Percentiles rank a stretch among this genome's conserved stretches.
phyloP scores from a whole-genome alignment of 2,797 vertebrate species.

The Euthynnus affinis region DNA sequence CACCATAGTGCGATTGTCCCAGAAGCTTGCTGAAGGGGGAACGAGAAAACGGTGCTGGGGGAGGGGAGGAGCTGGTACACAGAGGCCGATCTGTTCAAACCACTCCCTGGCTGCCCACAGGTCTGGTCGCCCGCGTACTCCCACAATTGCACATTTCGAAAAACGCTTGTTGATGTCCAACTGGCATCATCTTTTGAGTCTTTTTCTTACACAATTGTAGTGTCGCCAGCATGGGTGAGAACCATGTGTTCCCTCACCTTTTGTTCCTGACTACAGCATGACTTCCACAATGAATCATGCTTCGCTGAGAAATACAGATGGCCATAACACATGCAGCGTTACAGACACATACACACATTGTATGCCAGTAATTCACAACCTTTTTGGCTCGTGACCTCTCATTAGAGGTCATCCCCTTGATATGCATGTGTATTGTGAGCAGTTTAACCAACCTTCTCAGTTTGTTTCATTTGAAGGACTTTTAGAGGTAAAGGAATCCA shows the following conservation, averaged over 20 bases:
- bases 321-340: not conserved
- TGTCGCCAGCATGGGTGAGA: not conserved
- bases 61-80: constrained; percentile 45
- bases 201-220: constrained; percentile 6
- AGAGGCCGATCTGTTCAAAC: constrained; percentile 54
- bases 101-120: constrained; percentile 45
- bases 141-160: constrained; percentile 8
- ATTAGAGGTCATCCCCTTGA: not conserved
- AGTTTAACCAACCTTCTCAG: not conserved
- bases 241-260: constrained; percentile 29
- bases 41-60: constrained; percentile 33
- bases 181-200: constrained; percentile 14
- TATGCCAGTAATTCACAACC: not conserved
- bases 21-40: constrained; percentile 51
- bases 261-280: not conserved
- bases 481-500: not conserved
- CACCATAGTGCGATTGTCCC: constrained; percentile 35
- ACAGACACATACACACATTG: constrained; percentile 9
- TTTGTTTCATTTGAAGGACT: not conserved
- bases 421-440: not conserved
- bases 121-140: constrained; percentile 36
- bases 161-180: not conserved
- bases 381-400: not conserved
- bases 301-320: not conserved
- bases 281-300: constrained; percentile 10